Evolutionary conservation across 1,140 invertebrate species (phyloP), one percentile per base, ranked within the genome.

Genomic region (Antheraea pernyi): DNA sequence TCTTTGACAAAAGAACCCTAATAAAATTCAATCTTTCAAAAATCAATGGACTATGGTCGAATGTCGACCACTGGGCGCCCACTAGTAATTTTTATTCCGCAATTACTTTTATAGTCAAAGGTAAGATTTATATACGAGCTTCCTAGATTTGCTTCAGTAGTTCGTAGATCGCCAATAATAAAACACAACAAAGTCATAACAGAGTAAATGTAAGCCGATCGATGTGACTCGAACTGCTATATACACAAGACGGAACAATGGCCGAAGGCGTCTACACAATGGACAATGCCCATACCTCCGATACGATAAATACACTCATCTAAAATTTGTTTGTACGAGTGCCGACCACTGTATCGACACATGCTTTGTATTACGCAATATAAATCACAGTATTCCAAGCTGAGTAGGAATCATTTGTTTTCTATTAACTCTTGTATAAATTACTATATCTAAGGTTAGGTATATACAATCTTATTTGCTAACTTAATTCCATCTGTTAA

Each of bases 291-390:
- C 70, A 71, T 83, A 72, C 78, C 79, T 83, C 69, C 79, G 77
- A 85, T 82, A 82, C 82, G 73, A 85, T 81, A 83, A 84, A 78
- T 82, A 87, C 81, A 82, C 80, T 82, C 85, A 85, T 89, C 87
- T 83, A 75, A 72, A 67, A 75, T 77, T 75, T 81, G 83, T 85
- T 77, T 82, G 74, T 88, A 82, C 86, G n/a, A n/a, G 84, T 78
- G 72, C 70, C 37, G 67, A 72, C 75, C 79, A 74, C 63, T 82
- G 74, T 10, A 11, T 42, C 7, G 8, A 42, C 11, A 42, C 7
- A 42, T 7, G 72, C 77, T 74, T 82, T 75, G 71, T 77, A 76
- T 87, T 86, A 74, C 80, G 81, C 84, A 86, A 89, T 74, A 73
- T 61, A 58, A 39, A 11, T 65, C 19, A 63, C 30, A 6, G 30